Evolutionary conservation across 2,888 invertebrate genomes (phyloP).

Genomic region (Eupithecia centaureata): DNA sequence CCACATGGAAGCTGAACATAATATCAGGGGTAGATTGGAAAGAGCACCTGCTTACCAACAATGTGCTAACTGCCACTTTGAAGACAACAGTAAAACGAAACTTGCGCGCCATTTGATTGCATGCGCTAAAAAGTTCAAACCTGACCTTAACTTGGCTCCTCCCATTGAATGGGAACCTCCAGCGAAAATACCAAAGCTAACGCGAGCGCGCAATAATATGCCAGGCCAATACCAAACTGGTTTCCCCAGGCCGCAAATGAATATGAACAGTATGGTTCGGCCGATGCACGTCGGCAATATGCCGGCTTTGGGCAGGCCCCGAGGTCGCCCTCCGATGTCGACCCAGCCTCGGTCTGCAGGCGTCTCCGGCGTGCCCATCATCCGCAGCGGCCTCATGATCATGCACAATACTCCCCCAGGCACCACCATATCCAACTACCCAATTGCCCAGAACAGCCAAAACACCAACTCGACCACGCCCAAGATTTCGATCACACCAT

Average conservation of each 20-base stretch:
- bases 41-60: slow-evolving; percentile 96
- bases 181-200: slow-evolving; percentile 93
- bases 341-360: slow-evolving; percentile 63
- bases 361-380: slow-evolving; percentile 76
- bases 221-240: slow-evolving; percentile 77
- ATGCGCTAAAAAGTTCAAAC: slow-evolving; percentile 95
- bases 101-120: slow-evolving; percentile 94
- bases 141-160: slow-evolving; percentile 93
- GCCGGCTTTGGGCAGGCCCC: slow-evolving; percentile 71
- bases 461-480: slow-evolving; percentile 86
- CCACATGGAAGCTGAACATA: slow-evolving; percentile 97
- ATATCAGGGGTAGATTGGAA: slow-evolving; percentile 93
- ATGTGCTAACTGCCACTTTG: slow-evolving; percentile 97
- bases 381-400: slow-evolving; percentile 86
- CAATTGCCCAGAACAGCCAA: slow-evolving; percentile 70
- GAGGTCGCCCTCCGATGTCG: slow-evolving; percentile 76
- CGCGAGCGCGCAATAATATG: slow-evolving; percentile 74
- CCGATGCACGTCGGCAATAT: slow-evolving; percentile 65
- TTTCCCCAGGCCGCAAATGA: slow-evolving; percentile 78
- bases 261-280: slow-evolving; percentile 71
- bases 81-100: slow-evolving; percentile 97
- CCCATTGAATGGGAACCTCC: slow-evolving; percentile 97
- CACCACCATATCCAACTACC: slow-evolving; percentile 75
- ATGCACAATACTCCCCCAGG: slow-evolving; percentile 84
- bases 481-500: slow-evolving; percentile 95